A percentile compares a stretch with the other conserved stretches of the same genome.
Conservation (phyloP, 2,113 vertebrate genomes). For the Oophaga pumilio region DNA sequence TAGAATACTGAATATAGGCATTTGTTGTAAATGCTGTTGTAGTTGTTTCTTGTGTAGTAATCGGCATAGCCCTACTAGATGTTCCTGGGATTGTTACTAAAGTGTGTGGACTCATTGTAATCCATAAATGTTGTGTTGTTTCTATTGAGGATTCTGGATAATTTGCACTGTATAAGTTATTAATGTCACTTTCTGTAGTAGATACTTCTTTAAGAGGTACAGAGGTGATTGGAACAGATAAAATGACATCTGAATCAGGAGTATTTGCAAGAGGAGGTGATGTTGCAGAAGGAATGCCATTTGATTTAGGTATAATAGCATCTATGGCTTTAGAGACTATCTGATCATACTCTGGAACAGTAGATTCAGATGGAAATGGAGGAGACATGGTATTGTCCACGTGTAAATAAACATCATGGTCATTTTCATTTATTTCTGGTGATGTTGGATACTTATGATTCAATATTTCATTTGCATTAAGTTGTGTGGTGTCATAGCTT, state of each 20-base stretch:
- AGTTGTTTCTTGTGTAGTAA: conserved; percentile 38
- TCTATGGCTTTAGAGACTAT: conserved; percentile 15
- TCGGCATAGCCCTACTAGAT: neutral
- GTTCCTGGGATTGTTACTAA: neutral
- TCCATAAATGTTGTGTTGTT: accelerated
- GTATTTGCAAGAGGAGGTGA: neutral
- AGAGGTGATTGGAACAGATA: neutral
- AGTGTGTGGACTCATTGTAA: neutral
- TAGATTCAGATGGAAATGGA: neutral
- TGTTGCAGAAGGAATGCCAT: neutral
- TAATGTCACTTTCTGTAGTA: neutral
- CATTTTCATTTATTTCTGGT: neutral
- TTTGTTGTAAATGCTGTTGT: conserved; percentile 57
- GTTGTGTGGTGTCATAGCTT: neutral
- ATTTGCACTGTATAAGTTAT: neutral
- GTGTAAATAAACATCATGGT: neutral
- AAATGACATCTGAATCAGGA: neutral
- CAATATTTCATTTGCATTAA: accelerated
- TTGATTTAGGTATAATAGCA: neutral
- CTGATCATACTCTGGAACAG: conserved; percentile 8
- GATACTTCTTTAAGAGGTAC: neutral
- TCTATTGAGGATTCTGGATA: neutral
- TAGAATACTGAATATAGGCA: conserved; percentile 66
- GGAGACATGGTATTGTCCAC: neutral
- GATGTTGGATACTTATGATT: neutral